phyloP scores from a whole-genome alignment of 2,797 vertebrate species.

The Sebastes alutus region DNA sequence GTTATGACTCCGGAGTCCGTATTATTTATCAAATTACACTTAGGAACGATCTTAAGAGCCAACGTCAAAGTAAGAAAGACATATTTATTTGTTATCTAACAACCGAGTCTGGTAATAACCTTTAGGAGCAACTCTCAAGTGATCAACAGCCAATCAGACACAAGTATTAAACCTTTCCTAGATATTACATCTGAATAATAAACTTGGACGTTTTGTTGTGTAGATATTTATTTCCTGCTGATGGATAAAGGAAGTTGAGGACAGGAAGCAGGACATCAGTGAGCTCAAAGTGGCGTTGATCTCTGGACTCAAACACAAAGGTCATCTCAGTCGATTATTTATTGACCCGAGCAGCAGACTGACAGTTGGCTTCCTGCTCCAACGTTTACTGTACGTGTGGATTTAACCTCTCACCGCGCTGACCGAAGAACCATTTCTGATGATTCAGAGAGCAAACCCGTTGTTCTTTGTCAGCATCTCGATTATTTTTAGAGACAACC shows the following conservation, averaged over 20 bases:
- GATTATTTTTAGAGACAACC: neutral
- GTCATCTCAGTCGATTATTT: neutral
- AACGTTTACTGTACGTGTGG: neutral
- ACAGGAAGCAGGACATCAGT: conserved; percentile 40
- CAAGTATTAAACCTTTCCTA: neutral
- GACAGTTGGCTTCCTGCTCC: conserved; percentile 8
- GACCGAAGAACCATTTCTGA: neutral
- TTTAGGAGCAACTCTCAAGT: neutral
- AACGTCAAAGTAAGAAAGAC: neutral
- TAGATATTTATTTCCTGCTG: conserved; percentile 8
- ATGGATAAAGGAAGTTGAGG: conserved; percentile 10
- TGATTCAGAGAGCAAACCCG: neutral
- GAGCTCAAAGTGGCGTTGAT: neutral
- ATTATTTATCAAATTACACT: too few relatives aligned
- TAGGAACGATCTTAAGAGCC: too few relatives aligned
- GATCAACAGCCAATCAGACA: neutral
- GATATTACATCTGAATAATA: neutral
- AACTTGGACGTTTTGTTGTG: neutral
- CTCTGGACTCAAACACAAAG: conserved; percentile 20
- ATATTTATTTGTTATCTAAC: neutral
- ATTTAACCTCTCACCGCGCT: neutral
- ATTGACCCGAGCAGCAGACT: neutral
- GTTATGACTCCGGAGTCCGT: too few relatives aligned
- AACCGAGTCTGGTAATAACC: too few relatives aligned
- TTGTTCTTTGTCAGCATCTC: neutral